Evolutionary conservation across 2,888 invertebrate genomes (phyloP).

Genomic region (Prostheceraeus crozeri): DNA sequence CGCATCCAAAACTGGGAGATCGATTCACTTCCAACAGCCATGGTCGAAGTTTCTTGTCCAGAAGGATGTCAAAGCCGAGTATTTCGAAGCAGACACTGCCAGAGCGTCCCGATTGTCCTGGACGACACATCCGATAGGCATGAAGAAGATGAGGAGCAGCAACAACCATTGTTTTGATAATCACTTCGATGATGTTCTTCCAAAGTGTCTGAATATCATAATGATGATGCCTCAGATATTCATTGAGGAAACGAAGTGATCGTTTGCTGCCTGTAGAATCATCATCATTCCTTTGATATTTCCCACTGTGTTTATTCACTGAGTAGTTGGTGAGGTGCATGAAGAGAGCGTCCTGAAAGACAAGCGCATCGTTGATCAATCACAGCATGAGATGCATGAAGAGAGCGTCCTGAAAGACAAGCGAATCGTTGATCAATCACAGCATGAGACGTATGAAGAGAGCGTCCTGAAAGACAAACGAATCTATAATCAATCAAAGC

Average conservation of each 20-base stretch:
- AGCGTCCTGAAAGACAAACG: too few species aligned
- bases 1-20: conserved; percentile 57
- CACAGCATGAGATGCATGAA: too few species aligned
- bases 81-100: conserved; percentile 57
- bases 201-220: conserved; percentile 23
- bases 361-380: too few species aligned
- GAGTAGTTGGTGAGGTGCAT: conserved; percentile 58
- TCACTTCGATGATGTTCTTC: conserved; percentile 33
- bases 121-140: conserved; percentile 57
- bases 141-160: conserved; percentile 55
- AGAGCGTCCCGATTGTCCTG: conserved; percentile 49
- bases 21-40: conserved; percentile 57
- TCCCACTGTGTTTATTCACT: conserved; percentile 56
- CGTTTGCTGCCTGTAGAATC: conserved; percentile 39
- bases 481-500: too few species aligned
- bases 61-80: conserved; percentile 56
- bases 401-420: too few species aligned
- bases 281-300: conserved; percentile 49
- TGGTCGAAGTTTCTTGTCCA: conserved; percentile 54
- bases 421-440: too few species aligned
- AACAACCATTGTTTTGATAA: conserved; percentile 43
- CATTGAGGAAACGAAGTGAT: conserved; percentile 18
- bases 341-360: conserved; percentile 53
- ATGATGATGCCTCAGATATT: conserved; percentile 34
- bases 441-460: conserved; percentile 42